Evolutionary conservation across 2,888 invertebrate genomes (phyloP).

Genomic region (Cataglyphis altisquamis): DNA sequence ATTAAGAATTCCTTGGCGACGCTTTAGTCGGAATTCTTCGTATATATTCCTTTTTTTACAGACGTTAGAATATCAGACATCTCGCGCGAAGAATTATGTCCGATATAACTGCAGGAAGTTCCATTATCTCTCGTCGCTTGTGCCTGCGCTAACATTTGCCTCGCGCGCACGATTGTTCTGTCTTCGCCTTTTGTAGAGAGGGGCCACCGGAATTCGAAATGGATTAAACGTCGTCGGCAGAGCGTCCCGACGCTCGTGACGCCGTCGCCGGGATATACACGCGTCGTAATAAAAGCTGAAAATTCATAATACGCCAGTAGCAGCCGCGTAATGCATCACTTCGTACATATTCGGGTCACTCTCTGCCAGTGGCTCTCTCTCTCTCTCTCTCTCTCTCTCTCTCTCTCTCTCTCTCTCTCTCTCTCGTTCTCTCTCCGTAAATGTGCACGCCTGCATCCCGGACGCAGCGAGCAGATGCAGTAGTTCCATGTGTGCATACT

Average conservation of each 20-base stretch:
- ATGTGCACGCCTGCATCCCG: constrained; percentile 47
- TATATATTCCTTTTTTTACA: constrained; percentile 7
- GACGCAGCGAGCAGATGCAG: constrained; percentile 45
- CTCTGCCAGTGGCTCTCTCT: constrained; percentile 45
- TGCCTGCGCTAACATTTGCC: constrained; percentile 48
- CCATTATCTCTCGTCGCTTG: constrained; percentile 52
- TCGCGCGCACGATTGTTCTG: constrained; percentile 44
- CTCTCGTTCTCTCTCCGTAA: constrained; percentile 25
- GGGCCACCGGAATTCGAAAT: constrained; percentile 46
- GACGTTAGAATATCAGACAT: constrained; percentile 32
- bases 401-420: too few species aligned
- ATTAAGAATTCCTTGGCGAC: constrained; percentile 1
- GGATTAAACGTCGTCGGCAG: constrained; percentile 58
- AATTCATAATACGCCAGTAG: constrained; percentile 76
- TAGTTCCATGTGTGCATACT: constrained; percentile 35
- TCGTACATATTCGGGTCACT: constrained; percentile 75
- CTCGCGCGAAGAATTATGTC: constrained; percentile 36
- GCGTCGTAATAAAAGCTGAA: constrained; percentile 72
- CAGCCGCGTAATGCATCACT: constrained; percentile 74
- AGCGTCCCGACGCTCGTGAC: constrained; percentile 28
- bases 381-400: too few species aligned
- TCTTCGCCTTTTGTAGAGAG: constrained; percentile 50
- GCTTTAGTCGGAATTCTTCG: neutral
- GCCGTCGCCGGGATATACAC: constrained; percentile 55
- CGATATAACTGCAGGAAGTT: constrained; percentile 50